Evolutionary conservation across 37 sponge, comb jelly and placozoan genomes (phyloP).

Genomic region (Trichoplax adhaerens): DNA sequence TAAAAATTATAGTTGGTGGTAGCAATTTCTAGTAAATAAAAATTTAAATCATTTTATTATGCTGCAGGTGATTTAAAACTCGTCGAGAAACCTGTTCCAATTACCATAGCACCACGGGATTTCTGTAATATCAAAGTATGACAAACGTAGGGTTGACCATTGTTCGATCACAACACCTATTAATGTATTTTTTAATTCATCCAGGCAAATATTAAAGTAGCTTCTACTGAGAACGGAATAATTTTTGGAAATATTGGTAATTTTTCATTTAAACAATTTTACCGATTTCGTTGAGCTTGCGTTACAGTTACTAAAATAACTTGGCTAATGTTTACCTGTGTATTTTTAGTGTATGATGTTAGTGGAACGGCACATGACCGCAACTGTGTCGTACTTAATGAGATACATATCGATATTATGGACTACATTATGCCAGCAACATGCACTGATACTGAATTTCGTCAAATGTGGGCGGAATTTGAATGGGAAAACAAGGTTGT

Average conservation of each 20-base stretch:
- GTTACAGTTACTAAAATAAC: too few species aligned
- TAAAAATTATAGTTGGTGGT: slow-evolving; percentile 1
- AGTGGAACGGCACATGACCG: slow-evolving; percentile 74
- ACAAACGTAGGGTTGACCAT: too few species aligned
- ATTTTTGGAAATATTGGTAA: slow-evolving; percentile 98
- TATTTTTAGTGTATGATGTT: slow-evolving; percentile 82
- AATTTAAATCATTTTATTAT: not conserved
- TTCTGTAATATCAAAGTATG: slow-evolving; percentile 86
- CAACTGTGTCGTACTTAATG: slow-evolving; percentile 93
- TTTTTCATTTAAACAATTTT: too few species aligned
- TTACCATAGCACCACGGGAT: slow-evolving; percentile 80
- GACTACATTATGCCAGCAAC: slow-evolving; percentile 93
- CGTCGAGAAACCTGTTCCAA: slow-evolving; percentile 81
- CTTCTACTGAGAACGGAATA: slow-evolving; percentile 97
- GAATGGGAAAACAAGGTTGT: slow-evolving; percentile 99
- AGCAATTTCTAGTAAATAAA: not conserved
- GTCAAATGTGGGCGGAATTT: slow-evolving; percentile 99
- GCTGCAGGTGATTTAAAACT: slow-evolving; percentile 69
- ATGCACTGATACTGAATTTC: slow-evolving; percentile 84
- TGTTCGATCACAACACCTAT: too few species aligned
- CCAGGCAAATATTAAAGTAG: slow-evolving; percentile 48
- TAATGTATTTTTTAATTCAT: not conserved
- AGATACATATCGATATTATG: slow-evolving; percentile 99
- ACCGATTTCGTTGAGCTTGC: too few species aligned
- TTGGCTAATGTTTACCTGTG: too few species aligned